Evolutionary conservation across 2,888 invertebrate species (phyloP).

Genomic region (Diaperis boleti): DNA sequence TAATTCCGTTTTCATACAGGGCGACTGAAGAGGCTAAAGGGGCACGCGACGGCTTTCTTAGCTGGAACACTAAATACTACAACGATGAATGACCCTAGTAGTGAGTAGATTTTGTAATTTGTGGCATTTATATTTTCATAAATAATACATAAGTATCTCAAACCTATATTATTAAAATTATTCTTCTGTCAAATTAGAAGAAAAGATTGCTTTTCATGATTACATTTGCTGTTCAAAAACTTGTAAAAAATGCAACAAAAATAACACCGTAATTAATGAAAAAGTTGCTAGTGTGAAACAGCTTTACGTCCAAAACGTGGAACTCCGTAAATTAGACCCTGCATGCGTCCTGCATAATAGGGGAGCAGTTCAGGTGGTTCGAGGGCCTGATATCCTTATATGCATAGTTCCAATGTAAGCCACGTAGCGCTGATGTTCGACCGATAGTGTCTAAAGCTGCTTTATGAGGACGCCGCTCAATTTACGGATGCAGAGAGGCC

Average conservation of each 20-base stretch:
- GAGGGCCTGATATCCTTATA: conserved; percentile 50
- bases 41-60: not conserved
- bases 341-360: conserved; percentile 49
- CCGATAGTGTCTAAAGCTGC: conserved; percentile 65
- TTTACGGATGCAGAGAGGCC: conserved; percentile 61
- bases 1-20: conserved; percentile 45
- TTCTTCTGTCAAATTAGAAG: too few relatives aligned
- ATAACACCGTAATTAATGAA: too few relatives aligned
- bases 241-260: too few relatives aligned
- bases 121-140: too few relatives aligned
- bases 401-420: conserved; percentile 64
- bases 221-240: too few relatives aligned
- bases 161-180: too few relatives aligned
- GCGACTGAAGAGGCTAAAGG: conserved; percentile 10
- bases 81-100: too few relatives aligned
- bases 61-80: too few relatives aligned
- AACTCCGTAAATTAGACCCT: conserved; percentile 39
- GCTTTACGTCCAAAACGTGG: conserved; percentile 39
- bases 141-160: too few relatives aligned
- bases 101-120: too few relatives aligned
- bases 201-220: too few relatives aligned
- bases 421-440: conserved; percentile 64
- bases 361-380: conserved; percentile 43
- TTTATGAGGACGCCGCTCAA: conserved; percentile 64
- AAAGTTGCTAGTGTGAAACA: too few relatives aligned